phyloP scores from a whole-genome alignment of 1,140 invertebrate species.

The Bombus terrestris region DNA sequence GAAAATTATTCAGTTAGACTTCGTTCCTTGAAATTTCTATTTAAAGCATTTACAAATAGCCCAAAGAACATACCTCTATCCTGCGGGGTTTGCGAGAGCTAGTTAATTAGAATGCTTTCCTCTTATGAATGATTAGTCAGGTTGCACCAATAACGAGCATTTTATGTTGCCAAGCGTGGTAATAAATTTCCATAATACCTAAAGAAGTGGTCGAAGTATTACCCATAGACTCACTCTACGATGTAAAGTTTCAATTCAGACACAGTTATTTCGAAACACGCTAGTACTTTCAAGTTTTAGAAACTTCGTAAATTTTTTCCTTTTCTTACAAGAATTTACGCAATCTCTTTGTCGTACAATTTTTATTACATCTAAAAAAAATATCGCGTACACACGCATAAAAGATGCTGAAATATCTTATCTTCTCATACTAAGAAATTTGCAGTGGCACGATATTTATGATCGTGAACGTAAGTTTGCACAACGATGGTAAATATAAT shows the following conservation, averaged over 20 bases:
- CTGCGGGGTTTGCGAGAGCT: background rate
- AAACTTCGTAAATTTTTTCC: background rate
- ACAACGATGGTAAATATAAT: background rate
- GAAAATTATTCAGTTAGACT: background rate
- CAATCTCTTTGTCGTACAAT: too few species aligned
- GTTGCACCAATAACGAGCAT: background rate
- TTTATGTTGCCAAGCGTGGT: background rate
- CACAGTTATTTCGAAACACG: background rate
- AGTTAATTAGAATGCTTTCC: slow-evolving; percentile 16
- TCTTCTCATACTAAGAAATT: background rate
- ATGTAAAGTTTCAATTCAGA: background rate
- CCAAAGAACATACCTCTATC: background rate
- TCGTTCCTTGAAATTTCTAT: background rate
- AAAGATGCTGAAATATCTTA: background rate
- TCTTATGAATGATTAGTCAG: background rate
- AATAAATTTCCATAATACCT: slow-evolving; percentile 4
- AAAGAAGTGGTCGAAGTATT: background rate
- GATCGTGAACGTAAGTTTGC: background rate
- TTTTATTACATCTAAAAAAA: too few species aligned
- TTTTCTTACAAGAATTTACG: background rate
- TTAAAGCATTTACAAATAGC: background rate
- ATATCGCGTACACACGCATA: too few species aligned
- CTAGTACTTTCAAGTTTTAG: background rate
- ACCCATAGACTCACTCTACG: background rate
- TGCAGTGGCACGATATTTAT: background rate